These are phyloP conservation scores for Suncus etruscus DNA, from an alignment of 2,113 vertebrate genomes.

Conservation along the genomic window DNA sequence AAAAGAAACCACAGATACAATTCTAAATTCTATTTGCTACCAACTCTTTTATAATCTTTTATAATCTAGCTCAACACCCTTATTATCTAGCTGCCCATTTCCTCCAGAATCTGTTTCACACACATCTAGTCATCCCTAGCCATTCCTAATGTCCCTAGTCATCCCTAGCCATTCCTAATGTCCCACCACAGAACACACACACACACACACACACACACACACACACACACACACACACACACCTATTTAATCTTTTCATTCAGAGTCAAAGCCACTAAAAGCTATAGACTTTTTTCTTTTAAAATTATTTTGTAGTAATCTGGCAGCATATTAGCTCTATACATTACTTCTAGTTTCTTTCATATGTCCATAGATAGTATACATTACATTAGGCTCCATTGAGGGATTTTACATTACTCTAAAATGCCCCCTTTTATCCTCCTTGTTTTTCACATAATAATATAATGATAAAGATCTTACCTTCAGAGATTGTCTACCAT, in stretches of 20 bases:
- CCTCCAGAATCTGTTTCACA: neutral
- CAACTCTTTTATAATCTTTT: neutral
- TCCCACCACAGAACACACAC: neutral
- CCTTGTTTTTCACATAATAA: slow-evolving; percentile 7
- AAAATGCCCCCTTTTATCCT: neutral
- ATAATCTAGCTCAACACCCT: neutral
- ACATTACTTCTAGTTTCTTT: neutral
- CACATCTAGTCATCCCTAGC: neutral
- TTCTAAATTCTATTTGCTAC: neutral
- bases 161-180: neutral
- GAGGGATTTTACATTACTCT: slow-evolving; percentile 16
- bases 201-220: no score
- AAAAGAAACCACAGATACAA: neutral
- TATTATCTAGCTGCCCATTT: neutral
- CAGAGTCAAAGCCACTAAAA: neutral
- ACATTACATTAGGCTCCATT: neutral
- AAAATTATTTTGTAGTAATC: neutral
- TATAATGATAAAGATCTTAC: neutral
- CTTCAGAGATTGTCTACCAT: neutral
- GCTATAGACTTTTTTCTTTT: neutral
- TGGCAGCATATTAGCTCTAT: neutral
- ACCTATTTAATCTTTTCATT: neutral
- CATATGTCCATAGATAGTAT: neutral
- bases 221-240: no score
- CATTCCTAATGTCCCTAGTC: no score